These are phyloP conservation scores for Candoia aspera DNA, from an alignment of 2,113 vertebrate species.

Conservation along the genomic window DNA sequence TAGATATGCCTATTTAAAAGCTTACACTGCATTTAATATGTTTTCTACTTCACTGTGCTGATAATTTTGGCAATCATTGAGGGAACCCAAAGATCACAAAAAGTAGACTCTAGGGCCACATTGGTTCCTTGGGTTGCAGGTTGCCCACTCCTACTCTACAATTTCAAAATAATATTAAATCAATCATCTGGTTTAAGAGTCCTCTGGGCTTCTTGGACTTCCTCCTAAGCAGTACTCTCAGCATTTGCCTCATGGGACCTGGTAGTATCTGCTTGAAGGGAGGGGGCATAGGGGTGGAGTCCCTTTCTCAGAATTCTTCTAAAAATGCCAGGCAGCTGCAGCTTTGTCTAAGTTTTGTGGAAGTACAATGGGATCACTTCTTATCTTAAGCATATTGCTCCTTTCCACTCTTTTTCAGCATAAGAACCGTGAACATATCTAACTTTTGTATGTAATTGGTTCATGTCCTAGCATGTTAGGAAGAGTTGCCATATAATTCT, in stretches of 20 bases:
- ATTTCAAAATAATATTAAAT: background rate
- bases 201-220: background rate
- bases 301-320: too few relatives aligned
- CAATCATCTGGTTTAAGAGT: background rate
- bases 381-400: background rate
- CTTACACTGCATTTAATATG: too few relatives aligned
- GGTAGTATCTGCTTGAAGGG: background rate
- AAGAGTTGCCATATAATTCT: background rate
- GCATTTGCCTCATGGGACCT: background rate
- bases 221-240: background rate
- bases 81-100: too few relatives aligned
- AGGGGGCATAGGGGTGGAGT: background rate
- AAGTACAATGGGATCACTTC: background rate
- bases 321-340: background rate
- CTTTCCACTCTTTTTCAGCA: background rate
- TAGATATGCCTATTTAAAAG: too few relatives aligned
- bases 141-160: too few relatives aligned
- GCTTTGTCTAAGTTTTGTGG: background rate
- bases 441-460: background rate
- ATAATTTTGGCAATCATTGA: too few relatives aligned
- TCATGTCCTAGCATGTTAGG: constrained; percentile 3
- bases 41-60: too few relatives aligned
- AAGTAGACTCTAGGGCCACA: too few relatives aligned
- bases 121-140: too few relatives aligned
- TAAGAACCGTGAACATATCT: background rate